Evolutionary conservation across 2,113 vertebrate species (phyloP), one percentile per base, ranked within the genome.

Genomic region (Podocnemis expansa): DNA sequence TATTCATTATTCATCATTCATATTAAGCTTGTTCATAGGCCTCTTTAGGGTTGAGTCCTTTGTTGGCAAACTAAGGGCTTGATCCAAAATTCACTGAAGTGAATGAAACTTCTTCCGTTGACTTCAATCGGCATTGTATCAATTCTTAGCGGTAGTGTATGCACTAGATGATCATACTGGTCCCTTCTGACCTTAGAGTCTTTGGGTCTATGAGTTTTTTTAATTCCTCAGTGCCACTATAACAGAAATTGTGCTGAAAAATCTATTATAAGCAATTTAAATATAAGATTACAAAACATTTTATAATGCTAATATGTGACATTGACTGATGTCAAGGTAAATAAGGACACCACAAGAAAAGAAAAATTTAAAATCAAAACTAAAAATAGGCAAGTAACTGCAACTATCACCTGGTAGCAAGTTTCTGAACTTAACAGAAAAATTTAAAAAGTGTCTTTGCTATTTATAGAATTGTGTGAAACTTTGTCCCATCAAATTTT

Each of bases 301-400:
- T 89, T 63, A 78, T 47, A 63, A 78, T 87, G 45, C 56, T 93
- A 89, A 63, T 80, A 49, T 10, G 45, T 78, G 52, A 80, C 76
- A 80, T 87, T 95, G 75, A 73, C 60, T 49, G 84, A 93, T 70
- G 45, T 58, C 56, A 51, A 90, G 82, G 81, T 16, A 85, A 95
- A 87, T 56, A 78, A 9, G 87, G 88, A 63, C 63, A 85, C 47
- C 78, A 82, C 22, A 70, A 70, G n/a, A 52, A 70, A 38, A 22
- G 34, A 9, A 70, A 70, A 70, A n/a, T 67, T 67, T 17, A n/a
- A 63, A 63, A 63, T 34, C 14, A 31, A 63, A 63, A 14, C 14
- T 31, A 38, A 70, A 70, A 70, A 38, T 17, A 80, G 51, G 31
- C 8, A 80, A 55, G n/a, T 38, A 38, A 31, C 24, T 27, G 8